Percentiles rank a stretch among this genome's conserved stretches.
These are phyloP conservation scores for Catharus fuscescens DNA, from an alignment of 2,113 vertebrate species.

Conservation along the genomic window DNA sequence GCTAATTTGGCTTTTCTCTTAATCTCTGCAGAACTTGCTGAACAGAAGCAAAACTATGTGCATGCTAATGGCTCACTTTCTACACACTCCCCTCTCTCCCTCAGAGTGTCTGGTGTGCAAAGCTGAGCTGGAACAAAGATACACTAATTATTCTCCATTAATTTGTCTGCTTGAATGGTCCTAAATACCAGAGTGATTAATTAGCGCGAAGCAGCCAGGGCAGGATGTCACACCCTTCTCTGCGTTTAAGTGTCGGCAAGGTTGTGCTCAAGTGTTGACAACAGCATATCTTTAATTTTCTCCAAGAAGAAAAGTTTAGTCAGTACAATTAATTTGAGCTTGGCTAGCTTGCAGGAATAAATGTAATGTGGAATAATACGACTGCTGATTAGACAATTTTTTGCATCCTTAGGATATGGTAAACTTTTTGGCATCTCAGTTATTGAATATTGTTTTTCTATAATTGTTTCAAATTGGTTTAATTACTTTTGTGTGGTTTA, in stretches of 20 bases:
- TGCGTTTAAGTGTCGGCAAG: constrained; percentile 83
- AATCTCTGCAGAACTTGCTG: constrained; percentile 82
- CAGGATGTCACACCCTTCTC: constrained; percentile 93
- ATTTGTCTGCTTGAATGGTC: constrained; percentile 93
- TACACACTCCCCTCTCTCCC: constrained; percentile 80
- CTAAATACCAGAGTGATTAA: constrained; percentile 97
- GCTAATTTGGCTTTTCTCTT: constrained; percentile 86
- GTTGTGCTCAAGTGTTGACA: constrained; percentile 87
- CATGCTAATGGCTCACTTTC: constrained; percentile 92
- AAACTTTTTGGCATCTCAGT: constrained; percentile 71
- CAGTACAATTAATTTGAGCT: constrained; percentile 83
- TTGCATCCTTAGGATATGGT: constrained; percentile 60
- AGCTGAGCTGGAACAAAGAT: constrained; percentile 89
- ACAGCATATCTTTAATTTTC: constrained; percentile 86
- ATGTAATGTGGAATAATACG: constrained; percentile 71
- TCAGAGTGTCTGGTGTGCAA: constrained; percentile 78
- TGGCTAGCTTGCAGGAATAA: constrained; percentile 74
- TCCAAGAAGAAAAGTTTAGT: constrained; percentile 82
- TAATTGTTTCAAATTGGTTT: constrained; percentile 71
- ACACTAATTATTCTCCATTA: constrained; percentile 96
- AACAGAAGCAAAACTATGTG: constrained; percentile 82
- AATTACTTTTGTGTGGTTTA: constrained; percentile 68
- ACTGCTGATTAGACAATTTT: constrained; percentile 68
- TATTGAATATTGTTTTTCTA: constrained; percentile 70
- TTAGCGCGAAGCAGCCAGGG: constrained; percentile 88